Percentiles rank a stretch among this genome's conserved stretches.
Conservation (phyloP, 2,888 invertebrate species). For the Agriotes lineatus region DNA sequence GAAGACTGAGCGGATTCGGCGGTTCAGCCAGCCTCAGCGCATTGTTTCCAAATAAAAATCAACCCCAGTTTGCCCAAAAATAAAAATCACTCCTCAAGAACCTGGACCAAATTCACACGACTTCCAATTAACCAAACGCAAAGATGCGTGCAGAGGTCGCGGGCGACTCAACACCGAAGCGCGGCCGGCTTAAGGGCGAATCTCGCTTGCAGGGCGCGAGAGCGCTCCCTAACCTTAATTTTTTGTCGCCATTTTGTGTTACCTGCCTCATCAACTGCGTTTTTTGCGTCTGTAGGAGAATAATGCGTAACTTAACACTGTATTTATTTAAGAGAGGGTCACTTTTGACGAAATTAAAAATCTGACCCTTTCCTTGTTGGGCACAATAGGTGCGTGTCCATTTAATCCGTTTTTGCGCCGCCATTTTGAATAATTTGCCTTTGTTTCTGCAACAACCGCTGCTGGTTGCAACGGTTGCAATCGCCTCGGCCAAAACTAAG, state of each 20-base stretch:
- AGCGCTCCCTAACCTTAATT: conserved; percentile 32
- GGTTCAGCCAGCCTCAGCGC: too few species aligned
- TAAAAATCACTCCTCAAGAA: conserved; percentile 33
- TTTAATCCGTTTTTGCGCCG: conserved; percentile 3
- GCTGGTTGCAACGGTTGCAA: conserved; percentile 5
- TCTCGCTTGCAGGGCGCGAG: conserved; percentile 1
- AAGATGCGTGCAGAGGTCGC: background rate
- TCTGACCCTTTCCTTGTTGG: conserved; percentile 41
- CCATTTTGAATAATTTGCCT: conserved; percentile 31
- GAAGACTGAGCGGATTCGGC: too few species aligned
- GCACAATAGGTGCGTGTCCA: conserved; percentile 23
- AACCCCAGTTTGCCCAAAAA: conserved; percentile 28
- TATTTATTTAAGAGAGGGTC: conserved; percentile 48
- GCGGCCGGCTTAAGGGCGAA: conserved; percentile 1
- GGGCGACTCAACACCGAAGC: background rate
- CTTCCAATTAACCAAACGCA: conserved; percentile 23
- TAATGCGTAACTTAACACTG: conserved; percentile 49
- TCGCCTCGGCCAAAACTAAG: too few species aligned
- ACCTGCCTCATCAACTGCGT: conserved; percentile 35
- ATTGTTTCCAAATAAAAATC: conserved; percentile 41
- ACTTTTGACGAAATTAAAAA: conserved; percentile 49
- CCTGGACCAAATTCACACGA: conserved; percentile 36
- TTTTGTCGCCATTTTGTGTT: conserved; percentile 46
- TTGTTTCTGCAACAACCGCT: conserved; percentile 5
- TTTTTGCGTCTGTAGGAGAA: conserved; percentile 35